Evolutionary conservation across 2,797 vertebrate species (phyloP).

Genomic region (Typhlichthys eigenmanni): DNA sequence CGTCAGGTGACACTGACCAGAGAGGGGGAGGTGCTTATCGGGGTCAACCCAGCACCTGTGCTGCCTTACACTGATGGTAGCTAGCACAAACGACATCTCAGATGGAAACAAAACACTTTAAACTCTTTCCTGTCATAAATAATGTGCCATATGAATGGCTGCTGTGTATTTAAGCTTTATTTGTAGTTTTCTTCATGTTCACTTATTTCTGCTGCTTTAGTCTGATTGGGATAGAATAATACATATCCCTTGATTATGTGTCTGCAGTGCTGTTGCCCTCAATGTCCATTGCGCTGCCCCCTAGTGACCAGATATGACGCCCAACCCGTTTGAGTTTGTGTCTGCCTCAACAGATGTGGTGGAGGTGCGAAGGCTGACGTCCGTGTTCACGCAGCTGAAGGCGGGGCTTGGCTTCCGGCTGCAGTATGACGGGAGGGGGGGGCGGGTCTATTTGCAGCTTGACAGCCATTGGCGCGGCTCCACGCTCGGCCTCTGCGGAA

Average conservation of each 20-base stretch:
- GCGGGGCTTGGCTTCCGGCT: constrained; percentile 88
- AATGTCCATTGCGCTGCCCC: too few species aligned
- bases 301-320: neutral
- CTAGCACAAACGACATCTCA: constrained; percentile 25
- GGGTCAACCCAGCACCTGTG: constrained; percentile 81
- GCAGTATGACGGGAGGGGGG: constrained; percentile 86
- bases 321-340: neutral
- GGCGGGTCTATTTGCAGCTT: constrained; percentile 90
- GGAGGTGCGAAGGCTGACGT: constrained; percentile 87
- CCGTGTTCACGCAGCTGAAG: constrained; percentile 90
- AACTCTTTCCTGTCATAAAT: neutral
- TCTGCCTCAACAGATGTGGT: constrained; percentile 75
- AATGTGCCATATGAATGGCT: neutral
- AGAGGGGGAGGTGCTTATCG: constrained; percentile 88
- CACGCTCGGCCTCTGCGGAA: constrained; percentile 94
- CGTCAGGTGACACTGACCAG: constrained; percentile 90
- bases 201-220: too few species aligned
- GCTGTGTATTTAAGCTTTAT: too few species aligned
- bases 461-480: constrained; percentile 86
- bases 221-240: too few species aligned
- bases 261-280: too few species aligned
- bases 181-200: too few species aligned
- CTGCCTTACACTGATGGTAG: constrained; percentile 86
- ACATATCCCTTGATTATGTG: too few species aligned
- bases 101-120: neutral